A percentile compares a stretch with the other conserved stretches of the same genome.
phyloP scores from a whole-genome alignment of 2,888 invertebrate genomes.

The Invenusta paracnida region DNA sequence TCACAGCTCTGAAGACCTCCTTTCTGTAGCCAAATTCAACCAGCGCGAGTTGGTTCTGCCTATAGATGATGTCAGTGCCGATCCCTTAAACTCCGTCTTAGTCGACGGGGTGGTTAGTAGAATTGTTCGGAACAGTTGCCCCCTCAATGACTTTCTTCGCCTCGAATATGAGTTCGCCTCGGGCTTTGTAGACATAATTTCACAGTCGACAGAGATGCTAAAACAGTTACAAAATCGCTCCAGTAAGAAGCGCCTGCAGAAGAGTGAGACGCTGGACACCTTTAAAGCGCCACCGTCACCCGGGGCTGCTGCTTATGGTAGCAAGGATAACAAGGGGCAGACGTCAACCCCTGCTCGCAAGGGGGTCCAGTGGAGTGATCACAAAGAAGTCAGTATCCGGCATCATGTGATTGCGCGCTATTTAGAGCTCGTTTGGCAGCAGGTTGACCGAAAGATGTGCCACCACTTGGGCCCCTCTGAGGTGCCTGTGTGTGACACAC shows the following conservation, averaged over 20 bases:
- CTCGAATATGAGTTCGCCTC: slow-evolving; percentile 44
- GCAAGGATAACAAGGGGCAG: neutral
- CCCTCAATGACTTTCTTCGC: slow-evolving; percentile 40
- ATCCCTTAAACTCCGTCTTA: neutral
- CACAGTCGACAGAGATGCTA: slow-evolving; percentile 44
- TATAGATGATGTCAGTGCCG: neutral
- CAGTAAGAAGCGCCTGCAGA: neutral
- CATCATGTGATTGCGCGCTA: slow-evolving; percentile 44
- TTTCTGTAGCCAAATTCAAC: slow-evolving; percentile 28
- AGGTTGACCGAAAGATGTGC: slow-evolving; percentile 18
- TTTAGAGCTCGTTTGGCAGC: slow-evolving; percentile 43
- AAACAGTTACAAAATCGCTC: slow-evolving; percentile 19
- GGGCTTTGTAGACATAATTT: slow-evolving; percentile 39
- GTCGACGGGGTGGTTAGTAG: neutral
- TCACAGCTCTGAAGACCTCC: neutral
- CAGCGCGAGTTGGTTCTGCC: neutral
- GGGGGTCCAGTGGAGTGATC: slow-evolving; percentile 43
- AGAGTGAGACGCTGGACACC: slow-evolving; percentile 36
- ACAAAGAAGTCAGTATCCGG: slow-evolving; percentile 40
- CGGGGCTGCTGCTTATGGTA: neutral
- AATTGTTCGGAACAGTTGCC: slow-evolving; percentile 12
- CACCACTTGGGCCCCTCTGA: neutral
- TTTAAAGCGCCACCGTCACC: slow-evolving; percentile 35
- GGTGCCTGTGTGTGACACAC: neutral
- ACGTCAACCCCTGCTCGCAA: slow-evolving; percentile 31